Evolutionary conservation across 2,797 vertebrate species (phyloP).

Genomic region (Spinus pinus): DNA sequence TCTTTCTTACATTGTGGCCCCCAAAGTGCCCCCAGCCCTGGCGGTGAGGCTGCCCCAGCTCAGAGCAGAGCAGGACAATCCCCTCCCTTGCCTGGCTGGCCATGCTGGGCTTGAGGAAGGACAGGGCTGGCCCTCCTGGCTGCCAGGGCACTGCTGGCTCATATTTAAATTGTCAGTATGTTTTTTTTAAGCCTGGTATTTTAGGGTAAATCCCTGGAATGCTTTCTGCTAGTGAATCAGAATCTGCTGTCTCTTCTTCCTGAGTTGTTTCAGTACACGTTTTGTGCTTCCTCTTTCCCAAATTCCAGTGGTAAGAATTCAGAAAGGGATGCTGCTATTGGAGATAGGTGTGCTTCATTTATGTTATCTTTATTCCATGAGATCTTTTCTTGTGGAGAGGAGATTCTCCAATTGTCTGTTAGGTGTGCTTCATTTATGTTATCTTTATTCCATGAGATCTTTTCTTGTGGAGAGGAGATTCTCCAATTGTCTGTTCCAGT

Average conservation of each 20-base stretch:
- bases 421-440: background rate
- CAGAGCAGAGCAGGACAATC: background rate
- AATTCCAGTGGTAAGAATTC: background rate
- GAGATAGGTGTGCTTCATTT: background rate
- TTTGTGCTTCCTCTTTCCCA: background rate
- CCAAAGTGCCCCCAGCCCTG: fast-evolving
- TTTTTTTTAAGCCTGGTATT: background rate
- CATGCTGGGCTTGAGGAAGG: background rate
- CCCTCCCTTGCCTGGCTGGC: fast-evolving
- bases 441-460: background rate
- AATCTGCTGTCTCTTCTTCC: background rate
- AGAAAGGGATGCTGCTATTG: background rate
- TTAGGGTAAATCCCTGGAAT: background rate
- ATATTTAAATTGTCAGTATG: background rate
- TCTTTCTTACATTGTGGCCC: fast-evolving
- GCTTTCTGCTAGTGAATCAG: background rate
- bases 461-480: background rate
- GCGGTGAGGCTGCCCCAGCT: fast-evolving
- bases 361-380: background rate
- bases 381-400: background rate
- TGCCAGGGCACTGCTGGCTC: background rate
- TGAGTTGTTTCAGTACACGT: fast-evolving
- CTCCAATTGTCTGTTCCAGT: background rate
- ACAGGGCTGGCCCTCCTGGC: background rate
- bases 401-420: background rate